Evolutionary conservation across 2,797 vertebrate genomes (phyloP), one percentile per base, ranked within the genome.

Genomic region (Pantherophis alleghaniensis): DNA sequence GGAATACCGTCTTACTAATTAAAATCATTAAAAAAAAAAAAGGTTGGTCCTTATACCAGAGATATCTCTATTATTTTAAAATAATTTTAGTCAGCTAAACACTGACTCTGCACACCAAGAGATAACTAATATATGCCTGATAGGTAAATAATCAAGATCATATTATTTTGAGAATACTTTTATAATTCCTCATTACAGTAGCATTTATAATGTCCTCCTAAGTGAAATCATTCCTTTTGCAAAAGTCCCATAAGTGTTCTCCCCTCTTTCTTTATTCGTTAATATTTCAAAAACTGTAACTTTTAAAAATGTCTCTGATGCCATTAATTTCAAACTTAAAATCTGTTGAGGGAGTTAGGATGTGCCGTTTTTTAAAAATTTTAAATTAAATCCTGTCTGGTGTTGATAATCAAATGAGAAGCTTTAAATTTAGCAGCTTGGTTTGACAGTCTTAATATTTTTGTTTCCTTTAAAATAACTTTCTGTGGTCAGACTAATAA

Each of bases 231-330:
- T 66, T 42, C n/a, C 32, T 24, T 61, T 26, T 66, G 86, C 63
- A 87, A 87, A 2, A 37, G n/a, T 55, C 24, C 60, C 37, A 63
- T 9, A 20, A 91, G 14, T 51, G 12, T 87, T 87, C 28, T 60
- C 32, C 28, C 28, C 20, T 11, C 37, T 47, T 24, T 24, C 32
- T 22, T 37, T 87, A 26, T 53, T 42, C 10, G n/a, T 56, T 37
- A 69, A 69, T 55, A 69, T 53, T 87, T 66, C 61, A 88, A 87
- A 92, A 92, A 59, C 13, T 59, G 32, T n/a, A 32, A 55, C 91
- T 69, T 0, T 0, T 0, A 0, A 4, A 14, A 16, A 37, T 4
- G 11, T 7, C 28, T 13, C 79, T 61, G 28, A 0, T 74, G 37
- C 60, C 87, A 24, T 7, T 26, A 42, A 66, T 92, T 57, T 66